Percentiles rank a stretch among this genome's conserved stretches.
These are phyloP conservation scores for Macroramphosus scolopax DNA, from an alignment of 2,797 vertebrate species.

Conservation along the genomic window DNA sequence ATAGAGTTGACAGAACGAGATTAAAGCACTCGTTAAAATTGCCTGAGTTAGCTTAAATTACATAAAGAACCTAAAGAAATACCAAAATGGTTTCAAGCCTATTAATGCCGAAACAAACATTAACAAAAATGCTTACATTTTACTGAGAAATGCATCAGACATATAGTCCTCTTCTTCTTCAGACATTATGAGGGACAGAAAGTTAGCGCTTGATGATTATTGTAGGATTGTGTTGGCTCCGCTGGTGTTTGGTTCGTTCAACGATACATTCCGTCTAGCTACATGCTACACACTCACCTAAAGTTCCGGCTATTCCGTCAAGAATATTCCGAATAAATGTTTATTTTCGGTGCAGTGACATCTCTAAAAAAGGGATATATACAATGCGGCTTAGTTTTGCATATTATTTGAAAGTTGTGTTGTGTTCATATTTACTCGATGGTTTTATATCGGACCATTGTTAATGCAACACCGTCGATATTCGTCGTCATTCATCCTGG, in stretches of 20 bases:
- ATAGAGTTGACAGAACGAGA: too few species aligned
- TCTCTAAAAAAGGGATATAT: too few species aligned
- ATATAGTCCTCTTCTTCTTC: constrained; percentile 91
- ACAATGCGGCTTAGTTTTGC: neutral
- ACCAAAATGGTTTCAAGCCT: too few species aligned
- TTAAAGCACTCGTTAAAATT: too few species aligned
- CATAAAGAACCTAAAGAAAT: too few species aligned
- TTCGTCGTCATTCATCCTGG: constrained; percentile 64
- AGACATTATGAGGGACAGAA: constrained; percentile 55
- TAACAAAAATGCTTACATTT: constrained; percentile 74
- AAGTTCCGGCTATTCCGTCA: constrained; percentile 17
- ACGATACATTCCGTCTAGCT: constrained; percentile 33
- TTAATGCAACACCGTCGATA: constrained; percentile 44
- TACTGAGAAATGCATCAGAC: constrained; percentile 88
- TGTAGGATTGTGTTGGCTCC: neutral
- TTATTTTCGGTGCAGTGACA: neutral
- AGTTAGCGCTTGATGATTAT: neutral
- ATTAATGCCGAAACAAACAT: too few species aligned
- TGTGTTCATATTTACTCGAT: neutral
- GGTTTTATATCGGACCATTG: constrained; percentile 50
- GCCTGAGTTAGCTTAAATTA: too few species aligned
- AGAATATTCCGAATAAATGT: neutral
- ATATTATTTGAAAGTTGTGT: neutral
- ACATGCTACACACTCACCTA: neutral
- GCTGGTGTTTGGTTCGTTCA: constrained; percentile 46